Evolutionary conservation across 1,140 invertebrate species (phyloP).

Genomic region (Ptiloglossa arizonensis): DNA sequence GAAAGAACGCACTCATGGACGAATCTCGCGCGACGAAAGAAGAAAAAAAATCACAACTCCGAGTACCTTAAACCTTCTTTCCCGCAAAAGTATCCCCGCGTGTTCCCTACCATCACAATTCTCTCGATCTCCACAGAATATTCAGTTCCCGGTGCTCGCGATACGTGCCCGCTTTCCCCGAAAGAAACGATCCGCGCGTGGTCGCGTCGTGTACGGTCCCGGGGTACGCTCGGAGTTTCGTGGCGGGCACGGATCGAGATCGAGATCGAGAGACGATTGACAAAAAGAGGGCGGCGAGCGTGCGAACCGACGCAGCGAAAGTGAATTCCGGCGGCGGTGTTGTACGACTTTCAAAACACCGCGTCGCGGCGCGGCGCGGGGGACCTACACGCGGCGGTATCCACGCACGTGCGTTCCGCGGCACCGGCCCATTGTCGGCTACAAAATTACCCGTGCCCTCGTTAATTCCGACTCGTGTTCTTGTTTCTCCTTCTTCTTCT

Average conservation of each 20-base stretch:
- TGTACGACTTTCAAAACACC: constrained; percentile 64
- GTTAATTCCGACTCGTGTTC: not conserved
- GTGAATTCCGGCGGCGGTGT: constrained; percentile 65
- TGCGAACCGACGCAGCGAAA: constrained; percentile 66
- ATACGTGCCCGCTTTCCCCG: constrained; percentile 13
- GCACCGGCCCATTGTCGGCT: constrained; percentile 43
- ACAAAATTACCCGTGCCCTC: constrained; percentile 25
- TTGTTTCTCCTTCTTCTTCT: not conserved
- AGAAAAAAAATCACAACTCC: no score
- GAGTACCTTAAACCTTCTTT: no score
- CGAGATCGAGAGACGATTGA: constrained; percentile 48
- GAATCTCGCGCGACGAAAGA: no score
- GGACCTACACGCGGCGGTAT: no score
- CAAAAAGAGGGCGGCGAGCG: constrained; percentile 68
- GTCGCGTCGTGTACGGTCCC: not conserved
- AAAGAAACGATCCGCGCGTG: not conserved
- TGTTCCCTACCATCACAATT: no score
- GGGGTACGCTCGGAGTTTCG: constrained; percentile 35
- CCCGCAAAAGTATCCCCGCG: no score
- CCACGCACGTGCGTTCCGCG: constrained; percentile 19
- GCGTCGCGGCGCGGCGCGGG: constrained; percentile 11
- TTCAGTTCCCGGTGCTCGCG: no score
- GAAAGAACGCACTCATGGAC: no score
- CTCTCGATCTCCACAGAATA: no score
- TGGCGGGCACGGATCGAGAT: constrained; percentile 7